Evolutionary conservation across 2,797 vertebrate species (phyloP), one percentile per base, ranked within the genome.

Genomic region (Syngnathus acus): DNA sequence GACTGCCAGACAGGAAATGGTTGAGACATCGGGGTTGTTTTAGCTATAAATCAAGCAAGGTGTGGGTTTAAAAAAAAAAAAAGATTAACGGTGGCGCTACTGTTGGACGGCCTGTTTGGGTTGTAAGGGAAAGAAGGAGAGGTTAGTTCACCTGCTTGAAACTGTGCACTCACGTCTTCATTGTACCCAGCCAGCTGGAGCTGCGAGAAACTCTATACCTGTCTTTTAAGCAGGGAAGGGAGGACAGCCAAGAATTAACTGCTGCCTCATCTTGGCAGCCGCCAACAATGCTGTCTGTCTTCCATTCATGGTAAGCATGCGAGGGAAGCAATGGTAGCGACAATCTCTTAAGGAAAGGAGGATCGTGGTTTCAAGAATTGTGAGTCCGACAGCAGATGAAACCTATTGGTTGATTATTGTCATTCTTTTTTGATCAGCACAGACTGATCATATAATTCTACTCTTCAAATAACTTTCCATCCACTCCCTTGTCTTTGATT

Each of bases 171-270:
- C 76, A 88, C 87, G 77, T 89, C 85, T 84, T 81, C 73, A 84
- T 89, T 91, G 89, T 88, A 87, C 87, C 85, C 81, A 90, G 80
- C 89, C 87, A 89, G 85, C 87, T 89, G 72, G 85, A 90, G 87
- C 87, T 90, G 88, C 89, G 87, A 82, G 91, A 91, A 91, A 92
- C 86, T 72, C 76, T 88, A 92, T 88, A 92, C 89, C 84, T 90
- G 85, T 86, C 88, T 91, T 62, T 90, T 86, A 90, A 89, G 89
- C 87, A 87, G 82, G 81, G 80, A 89, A 87, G 88, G 88, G 88
- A 90, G 84, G 78, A 82, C 85, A 86, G 89, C 91, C 91, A 92
- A 91, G 90, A 88, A 90, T 88, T 84, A 91, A 91, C 88, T 90
- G 86, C 90, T 89, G 86, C 87, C 82, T 90, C 86, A 88, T 90